Evolutionary conservation across 2,888 invertebrate genomes (phyloP).

Genomic region (Imbricaverruca yamaguchii): DNA sequence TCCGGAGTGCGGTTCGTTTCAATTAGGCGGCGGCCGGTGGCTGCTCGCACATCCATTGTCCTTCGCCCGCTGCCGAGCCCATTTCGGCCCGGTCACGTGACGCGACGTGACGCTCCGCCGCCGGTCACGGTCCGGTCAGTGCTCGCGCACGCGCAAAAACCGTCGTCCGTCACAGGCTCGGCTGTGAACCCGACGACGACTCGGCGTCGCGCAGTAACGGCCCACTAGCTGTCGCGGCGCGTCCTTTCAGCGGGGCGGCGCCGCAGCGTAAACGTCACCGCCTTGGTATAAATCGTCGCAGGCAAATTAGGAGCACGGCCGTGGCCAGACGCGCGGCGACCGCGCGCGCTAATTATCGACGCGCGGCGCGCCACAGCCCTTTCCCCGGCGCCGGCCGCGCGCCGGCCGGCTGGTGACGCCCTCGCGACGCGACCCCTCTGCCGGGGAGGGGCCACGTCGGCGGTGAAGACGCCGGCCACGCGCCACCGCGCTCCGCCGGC

Average conservation of each 20-base stretch:
- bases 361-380: too few species aligned
- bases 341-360: neutral
- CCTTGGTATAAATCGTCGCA: neutral
- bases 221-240: neutral
- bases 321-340: neutral
- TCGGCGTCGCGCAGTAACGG: neutral
- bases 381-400: too few species aligned
- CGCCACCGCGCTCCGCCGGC: neutral
- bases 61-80: neutral
- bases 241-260: neutral
- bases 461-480: constrained; percentile 12
- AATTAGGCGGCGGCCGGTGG: neutral
- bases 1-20: neutral
- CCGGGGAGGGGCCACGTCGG: constrained; percentile 2
- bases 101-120: neutral
- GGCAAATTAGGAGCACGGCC: constrained; percentile 2
- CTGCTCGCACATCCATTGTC: neutral
- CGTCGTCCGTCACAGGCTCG: neutral
- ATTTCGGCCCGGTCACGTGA: neutral
- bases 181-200: too few species aligned
- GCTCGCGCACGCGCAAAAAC: neutral
- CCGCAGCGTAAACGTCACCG: neutral
- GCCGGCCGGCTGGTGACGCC: too few species aligned
- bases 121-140: neutral
- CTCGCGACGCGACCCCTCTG: too few species aligned